Conservation (phyloP, 2,797 vertebrate genomes). For the Phaenicophaeus curvirostris region DNA sequence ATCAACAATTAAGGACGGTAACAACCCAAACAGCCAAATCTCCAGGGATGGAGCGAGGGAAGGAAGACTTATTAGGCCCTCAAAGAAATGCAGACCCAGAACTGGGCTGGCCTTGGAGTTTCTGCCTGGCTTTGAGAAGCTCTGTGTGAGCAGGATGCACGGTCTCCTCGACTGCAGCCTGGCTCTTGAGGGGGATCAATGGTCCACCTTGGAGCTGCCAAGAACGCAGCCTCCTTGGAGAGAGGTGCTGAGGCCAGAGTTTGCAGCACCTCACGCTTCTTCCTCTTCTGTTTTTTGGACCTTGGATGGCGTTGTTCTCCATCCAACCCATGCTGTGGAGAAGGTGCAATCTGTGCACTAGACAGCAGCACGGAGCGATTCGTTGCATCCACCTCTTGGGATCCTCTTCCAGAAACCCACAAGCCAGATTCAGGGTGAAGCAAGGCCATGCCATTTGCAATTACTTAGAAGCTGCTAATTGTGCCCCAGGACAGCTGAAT, state of each 20-base stretch:
- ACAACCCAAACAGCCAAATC: constrained; percentile 26
- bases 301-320: neutral
- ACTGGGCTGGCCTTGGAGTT: neutral
- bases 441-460: neutral
- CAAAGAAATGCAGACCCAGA: constrained; percentile 5
- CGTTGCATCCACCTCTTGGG: accelerated
- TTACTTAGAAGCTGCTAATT: neutral
- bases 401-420: neutral
- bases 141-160: neutral
- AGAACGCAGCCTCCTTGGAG: constrained; percentile 3
- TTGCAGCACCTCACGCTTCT: neutral
- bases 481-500: neutral
- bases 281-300: neutral
- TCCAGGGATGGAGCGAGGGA: neutral
- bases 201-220: neutral
- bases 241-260: neutral
- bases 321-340: neutral
- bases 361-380: neutral
- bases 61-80: neutral
- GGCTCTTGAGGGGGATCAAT: neutral
- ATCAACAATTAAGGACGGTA: constrained; percentile 15
- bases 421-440: neutral
- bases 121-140: neutral
- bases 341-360: neutral
- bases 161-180: neutral